phyloP scores from a whole-genome alignment of 2,888 invertebrate species.

The Desoria tigrina region DNA sequence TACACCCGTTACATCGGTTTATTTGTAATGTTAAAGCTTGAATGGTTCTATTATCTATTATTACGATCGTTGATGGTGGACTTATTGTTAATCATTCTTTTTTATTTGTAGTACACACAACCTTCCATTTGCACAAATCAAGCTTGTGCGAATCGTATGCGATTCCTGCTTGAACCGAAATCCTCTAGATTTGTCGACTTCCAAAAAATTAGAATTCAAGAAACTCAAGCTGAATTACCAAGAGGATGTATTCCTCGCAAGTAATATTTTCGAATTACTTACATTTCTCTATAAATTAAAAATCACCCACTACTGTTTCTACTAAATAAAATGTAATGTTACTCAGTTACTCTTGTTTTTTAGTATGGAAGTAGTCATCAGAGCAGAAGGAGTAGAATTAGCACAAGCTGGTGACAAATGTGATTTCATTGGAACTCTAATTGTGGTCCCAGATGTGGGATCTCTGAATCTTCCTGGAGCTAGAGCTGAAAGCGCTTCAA shows the following conservation, averaged over 20 bases:
- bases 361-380: conserved; percentile 84
- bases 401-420: conserved; percentile 86
- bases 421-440: conserved; percentile 92
- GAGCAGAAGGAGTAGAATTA: conserved; percentile 94
- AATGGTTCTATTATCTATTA: too few species aligned
- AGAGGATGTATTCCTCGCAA: conserved; percentile 95
- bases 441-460: conserved; percentile 95
- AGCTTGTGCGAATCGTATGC: conserved; percentile 85
- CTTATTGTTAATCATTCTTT: too few species aligned
- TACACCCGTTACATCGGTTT: too few species aligned
- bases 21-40: too few species aligned
- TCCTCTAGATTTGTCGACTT: conserved; percentile 96
- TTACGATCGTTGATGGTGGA: too few species aligned
- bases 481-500: conserved; percentile 75
- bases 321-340: too few species aligned
- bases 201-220: conserved; percentile 96
- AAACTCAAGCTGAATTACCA: conserved; percentile 94
- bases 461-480: conserved; percentile 82
- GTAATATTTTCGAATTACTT: conserved; percentile 55
- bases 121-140: conserved; percentile 96
- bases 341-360: background rate
- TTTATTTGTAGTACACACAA: conserved; percentile 78
- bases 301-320: too few species aligned
- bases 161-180: conserved; percentile 88
- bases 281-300: background rate